Evolutionary conservation across 2,888 invertebrate species (phyloP).

Genomic region (Lottia scabra): DNA sequence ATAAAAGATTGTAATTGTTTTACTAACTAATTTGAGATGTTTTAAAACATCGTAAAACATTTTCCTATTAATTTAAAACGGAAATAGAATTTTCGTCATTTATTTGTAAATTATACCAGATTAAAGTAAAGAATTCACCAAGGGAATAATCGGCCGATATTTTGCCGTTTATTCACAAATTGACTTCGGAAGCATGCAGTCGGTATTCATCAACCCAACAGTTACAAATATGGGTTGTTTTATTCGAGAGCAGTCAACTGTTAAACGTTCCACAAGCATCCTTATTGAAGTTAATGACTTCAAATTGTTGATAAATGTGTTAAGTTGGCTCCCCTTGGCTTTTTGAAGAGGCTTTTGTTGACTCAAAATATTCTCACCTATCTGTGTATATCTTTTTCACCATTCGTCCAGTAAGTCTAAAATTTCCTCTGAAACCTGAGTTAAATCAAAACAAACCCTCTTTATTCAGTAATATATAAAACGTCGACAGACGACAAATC

Average conservation of each 20-base stretch:
- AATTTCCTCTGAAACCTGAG: background rate
- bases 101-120: no score
- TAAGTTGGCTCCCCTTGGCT: background rate
- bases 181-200: no score
- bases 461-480: background rate
- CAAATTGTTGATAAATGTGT: background rate
- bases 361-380: background rate
- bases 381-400: background rate
- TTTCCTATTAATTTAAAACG: no score
- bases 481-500: background rate
- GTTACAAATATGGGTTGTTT: background rate
- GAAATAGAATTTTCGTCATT: no score
- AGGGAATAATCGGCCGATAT: no score
- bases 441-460: background rate
- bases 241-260: background rate
- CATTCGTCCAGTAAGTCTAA: no score
- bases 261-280: background rate
- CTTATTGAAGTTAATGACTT: slow-evolving; percentile 3
- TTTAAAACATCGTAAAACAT: no score
- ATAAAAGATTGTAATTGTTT: no score
- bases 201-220: no score
- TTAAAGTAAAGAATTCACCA: no score
- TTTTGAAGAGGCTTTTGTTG: background rate
- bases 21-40: no score
- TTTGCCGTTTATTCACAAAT: no score